Evolutionary conservation across 37 sponge, comb jelly and placozoan species (phyloP).

Genomic region (Crambe crambe): DNA sequence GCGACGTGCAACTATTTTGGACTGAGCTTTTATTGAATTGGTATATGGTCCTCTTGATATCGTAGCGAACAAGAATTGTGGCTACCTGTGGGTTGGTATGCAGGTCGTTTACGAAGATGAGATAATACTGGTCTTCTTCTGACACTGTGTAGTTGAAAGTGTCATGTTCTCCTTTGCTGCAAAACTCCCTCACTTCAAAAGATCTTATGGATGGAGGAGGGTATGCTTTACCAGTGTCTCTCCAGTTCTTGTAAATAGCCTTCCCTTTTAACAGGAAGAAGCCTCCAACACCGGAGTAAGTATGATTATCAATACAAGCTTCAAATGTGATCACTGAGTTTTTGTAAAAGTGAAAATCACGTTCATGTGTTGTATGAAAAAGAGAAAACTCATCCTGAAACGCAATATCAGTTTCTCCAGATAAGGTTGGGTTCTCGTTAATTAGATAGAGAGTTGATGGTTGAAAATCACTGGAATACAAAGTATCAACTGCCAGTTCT

Average conservation of each 20-base stretch:
- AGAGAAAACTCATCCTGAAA: neutral
- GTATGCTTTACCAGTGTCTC: neutral
- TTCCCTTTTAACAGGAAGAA: conserved; percentile 2
- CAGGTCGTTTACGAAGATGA: neutral
- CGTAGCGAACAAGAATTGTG: neutral
- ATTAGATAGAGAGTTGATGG: neutral
- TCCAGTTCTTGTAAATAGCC: neutral
- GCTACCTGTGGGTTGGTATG: neutral
- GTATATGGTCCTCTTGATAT: neutral
- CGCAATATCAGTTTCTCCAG: neutral
- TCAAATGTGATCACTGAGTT: neutral
- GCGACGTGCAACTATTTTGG: neutral
- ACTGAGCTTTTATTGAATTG: neutral
- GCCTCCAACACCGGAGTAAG: neutral
- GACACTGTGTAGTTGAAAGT: neutral
- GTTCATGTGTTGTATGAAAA: neutral
- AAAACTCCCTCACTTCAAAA: neutral
- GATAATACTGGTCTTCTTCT: conserved; percentile 9
- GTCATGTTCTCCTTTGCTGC: neutral
- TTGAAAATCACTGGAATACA: neutral
- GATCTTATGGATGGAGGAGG: neutral
- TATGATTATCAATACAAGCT: neutral
- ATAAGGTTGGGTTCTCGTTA: neutral
- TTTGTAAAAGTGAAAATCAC: neutral
- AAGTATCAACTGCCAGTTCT: neutral